Evolutionary conservation across 2,888 invertebrate genomes (phyloP).

Genomic region (Sepioteuthis lessoniana): DNA sequence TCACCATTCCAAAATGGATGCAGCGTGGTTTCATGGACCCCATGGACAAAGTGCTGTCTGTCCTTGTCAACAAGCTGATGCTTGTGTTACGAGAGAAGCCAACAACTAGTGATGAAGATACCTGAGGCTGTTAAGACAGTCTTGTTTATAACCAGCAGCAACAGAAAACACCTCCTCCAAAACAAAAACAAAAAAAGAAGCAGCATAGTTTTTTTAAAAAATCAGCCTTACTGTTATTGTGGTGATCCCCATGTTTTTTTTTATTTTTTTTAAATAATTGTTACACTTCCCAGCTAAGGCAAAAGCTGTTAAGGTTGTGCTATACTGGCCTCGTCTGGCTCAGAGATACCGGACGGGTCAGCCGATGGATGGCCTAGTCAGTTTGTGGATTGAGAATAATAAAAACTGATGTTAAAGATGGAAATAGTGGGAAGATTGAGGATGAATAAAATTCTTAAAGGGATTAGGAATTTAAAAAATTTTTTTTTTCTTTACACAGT

Average conservation of each 20-base stretch:
- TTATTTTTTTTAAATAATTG: neutral
- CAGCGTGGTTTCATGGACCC: constrained; percentile 99
- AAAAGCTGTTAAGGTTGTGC: neutral
- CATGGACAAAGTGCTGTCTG: constrained; percentile 85
- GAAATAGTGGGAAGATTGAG: neutral
- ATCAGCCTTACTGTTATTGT: constrained; percentile 2
- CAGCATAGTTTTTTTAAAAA: neutral
- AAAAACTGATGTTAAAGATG: neutral
- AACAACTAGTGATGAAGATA: neutral
- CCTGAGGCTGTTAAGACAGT: constrained; percentile 38
- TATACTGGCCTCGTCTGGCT: neutral
- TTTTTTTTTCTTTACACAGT: neutral
- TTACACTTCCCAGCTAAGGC: neutral
- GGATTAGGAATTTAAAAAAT: neutral
- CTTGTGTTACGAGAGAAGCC: constrained; percentile 58
- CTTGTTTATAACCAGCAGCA: neutral
- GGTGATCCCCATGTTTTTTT: neutral
- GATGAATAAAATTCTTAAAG: neutral
- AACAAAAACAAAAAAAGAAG: neutral
- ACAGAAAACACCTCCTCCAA: neutral
- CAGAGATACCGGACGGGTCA: neutral
- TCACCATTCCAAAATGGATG: constrained; percentile 99
- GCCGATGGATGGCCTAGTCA: neutral
- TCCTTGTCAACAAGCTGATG: constrained; percentile 72
- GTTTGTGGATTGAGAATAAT: neutral